Conservation (phyloP, 2,113 vertebrate genomes). For the Bubo scandiacus region DNA sequence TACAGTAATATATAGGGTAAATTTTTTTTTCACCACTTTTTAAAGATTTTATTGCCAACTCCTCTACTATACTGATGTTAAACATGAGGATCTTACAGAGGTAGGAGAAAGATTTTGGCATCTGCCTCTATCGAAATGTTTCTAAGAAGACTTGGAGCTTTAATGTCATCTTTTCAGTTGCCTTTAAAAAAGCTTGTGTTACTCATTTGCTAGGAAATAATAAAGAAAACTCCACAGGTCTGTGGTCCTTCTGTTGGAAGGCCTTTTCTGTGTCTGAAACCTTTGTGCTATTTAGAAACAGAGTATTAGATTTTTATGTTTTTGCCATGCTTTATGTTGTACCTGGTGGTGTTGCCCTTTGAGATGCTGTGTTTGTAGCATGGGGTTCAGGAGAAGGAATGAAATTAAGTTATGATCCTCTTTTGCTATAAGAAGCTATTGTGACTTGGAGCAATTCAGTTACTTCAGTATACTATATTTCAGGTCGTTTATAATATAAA, state of each 20-base stretch:
- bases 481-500: not conserved
- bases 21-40: not conserved
- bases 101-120: not conserved
- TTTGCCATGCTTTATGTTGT: fast-evolving
- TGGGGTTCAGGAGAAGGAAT: not conserved
- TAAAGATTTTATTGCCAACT: not conserved
- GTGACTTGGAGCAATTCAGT: not conserved
- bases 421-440: not conserved
- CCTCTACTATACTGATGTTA: not conserved
- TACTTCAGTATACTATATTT: not conserved
- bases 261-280: not conserved
- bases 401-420: not conserved
- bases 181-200: not conserved
- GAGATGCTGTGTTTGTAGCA: not conserved
- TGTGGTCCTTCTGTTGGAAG: not conserved
- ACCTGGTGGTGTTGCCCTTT: not conserved
- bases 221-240: not conserved
- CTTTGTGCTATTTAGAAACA: not conserved
- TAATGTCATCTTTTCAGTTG: not conserved
- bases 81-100: not conserved
- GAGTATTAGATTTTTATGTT: not conserved
- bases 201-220: not conserved
- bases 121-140: not conserved
- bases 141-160: not conserved
- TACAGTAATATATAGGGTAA: not conserved